Conservation (phyloP, 2,888 invertebrate genomes). For the Syritta pipiens region DNA sequence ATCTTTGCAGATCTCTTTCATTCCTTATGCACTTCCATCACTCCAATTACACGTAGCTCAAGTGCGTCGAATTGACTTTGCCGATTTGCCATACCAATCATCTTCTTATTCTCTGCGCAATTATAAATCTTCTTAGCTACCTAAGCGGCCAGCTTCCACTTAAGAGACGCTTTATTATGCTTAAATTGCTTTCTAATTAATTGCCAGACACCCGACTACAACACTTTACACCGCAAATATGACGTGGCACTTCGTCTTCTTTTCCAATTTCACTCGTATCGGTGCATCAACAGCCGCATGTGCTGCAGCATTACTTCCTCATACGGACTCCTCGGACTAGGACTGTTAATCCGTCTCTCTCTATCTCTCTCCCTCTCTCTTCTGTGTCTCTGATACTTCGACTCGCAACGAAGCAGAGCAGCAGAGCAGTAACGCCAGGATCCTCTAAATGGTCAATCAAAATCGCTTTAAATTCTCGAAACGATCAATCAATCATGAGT, state of each 20-base stretch:
- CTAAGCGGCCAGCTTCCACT: neutral
- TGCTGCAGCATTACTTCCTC: conserved; percentile 1
- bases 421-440: conserved; percentile 1
- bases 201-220: conserved; percentile 37
- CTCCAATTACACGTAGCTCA: conserved; percentile 40
- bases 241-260: conserved; percentile 56
- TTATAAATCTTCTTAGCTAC: conserved; percentile 55
- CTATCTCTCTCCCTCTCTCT: no score
- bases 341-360: conserved; percentile 54
- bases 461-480: conserved; percentile 67
- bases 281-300: conserved; percentile 25
- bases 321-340: conserved; percentile 11
- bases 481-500: conserved; percentile 68
- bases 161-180: conserved; percentile 44
- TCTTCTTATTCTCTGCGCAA: conserved; percentile 52
- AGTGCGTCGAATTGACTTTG: conserved; percentile 51
- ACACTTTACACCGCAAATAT: conserved; percentile 44
- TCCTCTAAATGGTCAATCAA: conserved; percentile 67
- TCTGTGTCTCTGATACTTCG: neutral
- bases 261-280: neutral
- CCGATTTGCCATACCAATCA: conserved; percentile 59
- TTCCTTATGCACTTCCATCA: conserved; percentile 29
- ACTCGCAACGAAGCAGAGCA: no score
- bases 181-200: conserved; percentile 68
- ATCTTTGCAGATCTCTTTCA: conserved; percentile 8